phyloP scores from a whole-genome alignment of 1,140 invertebrate species.

The Sarcophaga peregrina region DNA sequence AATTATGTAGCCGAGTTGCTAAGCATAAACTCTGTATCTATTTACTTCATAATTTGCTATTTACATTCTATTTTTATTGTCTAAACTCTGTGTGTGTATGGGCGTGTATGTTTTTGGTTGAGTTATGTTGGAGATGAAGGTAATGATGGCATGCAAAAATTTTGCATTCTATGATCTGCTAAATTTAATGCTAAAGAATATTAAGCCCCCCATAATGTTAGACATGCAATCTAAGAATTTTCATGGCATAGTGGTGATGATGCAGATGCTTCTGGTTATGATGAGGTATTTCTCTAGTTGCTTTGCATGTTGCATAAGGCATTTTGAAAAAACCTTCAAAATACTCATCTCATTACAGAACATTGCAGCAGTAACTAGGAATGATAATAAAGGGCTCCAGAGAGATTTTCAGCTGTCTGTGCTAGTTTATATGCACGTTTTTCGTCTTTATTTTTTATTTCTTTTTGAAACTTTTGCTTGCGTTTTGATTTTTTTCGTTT shows the following conservation, averaged over 20 bases:
- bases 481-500: neutral
- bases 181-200: slow-evolving; percentile 10
- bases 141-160: neutral
- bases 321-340: slow-evolving; percentile 11
- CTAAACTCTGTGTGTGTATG: neutral
- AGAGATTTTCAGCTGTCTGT: slow-evolving; percentile 11
- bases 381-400: neutral
- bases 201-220: slow-evolving; percentile 25
- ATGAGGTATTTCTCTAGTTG: neutral
- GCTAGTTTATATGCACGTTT: slow-evolving; percentile 15
- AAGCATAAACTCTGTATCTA: slow-evolving; percentile 26
- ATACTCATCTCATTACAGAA: neutral
- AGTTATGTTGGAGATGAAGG: no score
- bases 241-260: slow-evolving; percentile 6
- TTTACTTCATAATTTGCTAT: neutral
- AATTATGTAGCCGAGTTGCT: slow-evolving; percentile 11
- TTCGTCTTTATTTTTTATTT: neutral
- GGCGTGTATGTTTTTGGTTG: no score
- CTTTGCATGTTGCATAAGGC: slow-evolving; percentile 2
- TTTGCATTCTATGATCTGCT: neutral
- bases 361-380: neutral
- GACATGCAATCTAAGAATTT: slow-evolving; percentile 26
- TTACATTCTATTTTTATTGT: slow-evolving; percentile 10
- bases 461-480: neutral
- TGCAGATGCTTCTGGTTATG: neutral